Base-by-base conservation (phyloP, 1,140 invertebrate species). In the Sminthurides bifidus region DNA sequence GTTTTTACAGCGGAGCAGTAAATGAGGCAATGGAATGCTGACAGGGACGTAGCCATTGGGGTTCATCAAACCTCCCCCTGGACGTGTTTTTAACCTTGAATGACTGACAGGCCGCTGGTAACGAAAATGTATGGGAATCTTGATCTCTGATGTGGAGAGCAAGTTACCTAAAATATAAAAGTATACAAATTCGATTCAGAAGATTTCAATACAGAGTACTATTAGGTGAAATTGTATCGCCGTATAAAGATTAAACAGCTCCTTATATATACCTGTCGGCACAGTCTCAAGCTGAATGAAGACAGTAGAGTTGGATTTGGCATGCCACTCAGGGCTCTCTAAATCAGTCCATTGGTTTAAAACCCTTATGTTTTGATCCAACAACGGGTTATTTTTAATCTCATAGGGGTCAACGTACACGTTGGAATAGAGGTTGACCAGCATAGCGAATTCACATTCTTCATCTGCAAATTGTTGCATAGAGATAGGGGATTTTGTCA, bases 321-420 rank as follows among this genome's bases (percentile, higher is more conserved):
- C 48, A 0, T 50, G 35, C 63, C 63, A 64, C 12, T 54, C 41
- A 10, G 63, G 63, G 38, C 46, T 59, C 40, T 64, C 63, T 53
- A 64, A 55, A 44, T 64, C 63, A 19, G 63, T 64, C 63, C 63
- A 64, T 27, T 61, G 59, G 31, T 64, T 64, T 17, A 61, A 40
- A 33, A 64, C 51, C 15, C 51, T n/a, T 1, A 61, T 53, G 19
- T 48, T 45, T 24, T 54, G 30, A 2, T 35, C 30, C 3, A 61
- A 54, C 10, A 26, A 44, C 1, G 53, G 43, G n/a, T 40, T 51
- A 24, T 50, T 26, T 2, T 24, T 17, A 23, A 64, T 53, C 48
- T 64, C 63, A 59, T 64, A 64, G 3, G 63, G 59, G 43, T 64
- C 63, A 15, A 64, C 52, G 41, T 33, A 64, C n/a, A 59, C 52